phyloP scores from a whole-genome alignment of 2,797 vertebrate species.

The Sciaenops ocellatus region DNA sequence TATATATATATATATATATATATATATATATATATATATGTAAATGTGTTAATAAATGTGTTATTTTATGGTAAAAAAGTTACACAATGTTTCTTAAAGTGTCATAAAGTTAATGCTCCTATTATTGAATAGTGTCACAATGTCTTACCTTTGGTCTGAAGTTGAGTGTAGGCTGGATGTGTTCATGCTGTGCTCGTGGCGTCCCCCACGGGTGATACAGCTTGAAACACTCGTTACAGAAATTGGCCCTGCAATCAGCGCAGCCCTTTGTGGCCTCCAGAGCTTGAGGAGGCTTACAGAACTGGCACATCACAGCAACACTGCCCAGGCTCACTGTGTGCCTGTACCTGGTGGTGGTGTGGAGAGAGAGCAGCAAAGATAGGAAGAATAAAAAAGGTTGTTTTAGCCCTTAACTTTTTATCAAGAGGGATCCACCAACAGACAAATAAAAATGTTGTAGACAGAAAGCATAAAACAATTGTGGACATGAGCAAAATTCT shows the following conservation, averaged over 20 bases:
- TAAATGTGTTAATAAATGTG: too few relatives aligned
- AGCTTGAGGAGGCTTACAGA: constrained; percentile 93
- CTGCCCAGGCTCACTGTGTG: constrained; percentile 94
- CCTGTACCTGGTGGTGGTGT: constrained; percentile 80
- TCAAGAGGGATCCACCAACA: background rate
- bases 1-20: too few relatives aligned
- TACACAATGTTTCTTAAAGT: too few relatives aligned
- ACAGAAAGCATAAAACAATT: constrained; percentile 1
- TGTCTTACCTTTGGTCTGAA: constrained; percentile 94
- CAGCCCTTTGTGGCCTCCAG: constrained; percentile 98
- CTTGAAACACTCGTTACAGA: constrained; percentile 98
- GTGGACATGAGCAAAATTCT: background rate
- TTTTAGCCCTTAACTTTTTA: background rate
- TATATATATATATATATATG: too few relatives aligned
- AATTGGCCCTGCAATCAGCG: constrained; percentile 94
- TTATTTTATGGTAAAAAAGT: too few relatives aligned
- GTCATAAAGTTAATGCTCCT: background rate
- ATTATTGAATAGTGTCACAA: background rate
- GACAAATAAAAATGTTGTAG: background rate
- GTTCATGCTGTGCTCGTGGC: constrained; percentile 95
- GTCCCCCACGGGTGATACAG: constrained; percentile 98
- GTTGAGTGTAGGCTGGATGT: constrained; percentile 94
- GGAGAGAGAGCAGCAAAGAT: background rate
- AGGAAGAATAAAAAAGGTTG: background rate
- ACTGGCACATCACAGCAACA: constrained; percentile 94